A percentile compares a stretch with the other conserved stretches of the same genome.
These are phyloP conservation scores for Apodemia duryi DNA, from an alignment of 2,888 invertebrate genomes.

Conservation along the genomic window DNA sequence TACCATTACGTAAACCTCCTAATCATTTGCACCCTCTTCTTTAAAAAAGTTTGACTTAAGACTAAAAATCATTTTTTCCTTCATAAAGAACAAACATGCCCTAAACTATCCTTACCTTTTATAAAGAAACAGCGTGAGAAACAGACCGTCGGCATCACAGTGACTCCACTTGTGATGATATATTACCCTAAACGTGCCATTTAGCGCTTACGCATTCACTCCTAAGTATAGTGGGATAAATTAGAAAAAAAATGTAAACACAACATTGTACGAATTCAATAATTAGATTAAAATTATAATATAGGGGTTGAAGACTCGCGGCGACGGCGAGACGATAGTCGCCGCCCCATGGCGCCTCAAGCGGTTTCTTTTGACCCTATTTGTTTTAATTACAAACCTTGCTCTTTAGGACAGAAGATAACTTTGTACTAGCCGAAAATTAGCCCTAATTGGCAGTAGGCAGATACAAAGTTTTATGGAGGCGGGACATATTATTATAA, in stretches of 20 bases:
- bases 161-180: slow-evolving; percentile 71
- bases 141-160: slow-evolving; percentile 53
- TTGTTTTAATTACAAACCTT: slow-evolving; percentile 77
- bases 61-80: not conserved
- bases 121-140: slow-evolving; percentile 60
- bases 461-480: slow-evolving; percentile 41
- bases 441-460: slow-evolving; percentile 65
- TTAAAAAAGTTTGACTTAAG: too few species aligned
- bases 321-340: slow-evolving; percentile 64
- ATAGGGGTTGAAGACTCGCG: slow-evolving; percentile 61
- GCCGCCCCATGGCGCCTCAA: slow-evolving; percentile 73
- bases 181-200: slow-evolving; percentile 77
- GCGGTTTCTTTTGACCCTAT: slow-evolving; percentile 74
- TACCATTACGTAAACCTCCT: too few species aligned
- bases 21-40: too few species aligned
- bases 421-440: slow-evolving; percentile 70
- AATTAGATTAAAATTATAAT: slow-evolving; percentile 78
- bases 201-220: slow-evolving; percentile 75
- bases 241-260: slow-evolving; percentile 78
- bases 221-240: slow-evolving; percentile 75
- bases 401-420: slow-evolving; percentile 63
- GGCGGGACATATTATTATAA: slow-evolving; percentile 21
- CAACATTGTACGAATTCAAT: slow-evolving; percentile 78
- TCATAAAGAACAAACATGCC: not conserved
- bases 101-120: not conserved